These are phyloP conservation scores for Calliopum simillimum DNA, from an alignment of 2,888 invertebrate genomes.

Conservation along the genomic window DNA sequence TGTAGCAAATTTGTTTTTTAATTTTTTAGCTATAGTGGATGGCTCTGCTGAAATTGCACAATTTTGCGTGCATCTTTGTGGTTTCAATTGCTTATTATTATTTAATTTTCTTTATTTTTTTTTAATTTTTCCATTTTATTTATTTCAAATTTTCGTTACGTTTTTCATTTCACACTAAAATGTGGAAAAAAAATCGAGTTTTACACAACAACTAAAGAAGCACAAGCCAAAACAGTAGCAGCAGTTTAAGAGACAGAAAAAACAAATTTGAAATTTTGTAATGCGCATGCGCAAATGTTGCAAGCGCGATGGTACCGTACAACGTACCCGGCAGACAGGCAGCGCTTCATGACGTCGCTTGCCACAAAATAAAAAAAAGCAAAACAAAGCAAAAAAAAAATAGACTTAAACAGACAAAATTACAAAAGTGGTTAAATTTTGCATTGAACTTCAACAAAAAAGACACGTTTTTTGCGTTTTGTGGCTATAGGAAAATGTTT, in stretches of 20 bases:
- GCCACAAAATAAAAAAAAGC: background rate
- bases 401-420: background rate
- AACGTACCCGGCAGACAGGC: background rate
- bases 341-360: slow-evolving; percentile 1
- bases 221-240: no score
- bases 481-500: background rate
- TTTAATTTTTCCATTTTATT: no score
- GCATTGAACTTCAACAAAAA: slow-evolving; percentile 39
- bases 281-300: background rate
- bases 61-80: slow-evolving; percentile 22
- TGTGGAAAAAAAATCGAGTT: background rate
- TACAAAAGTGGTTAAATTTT: slow-evolving; percentile 1
- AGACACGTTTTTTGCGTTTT: slow-evolving; percentile 9
- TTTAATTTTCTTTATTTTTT: background rate
- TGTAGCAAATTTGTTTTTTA: no score
- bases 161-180: background rate
- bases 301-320: background rate
- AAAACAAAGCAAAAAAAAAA: background rate
- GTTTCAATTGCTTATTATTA: background rate
- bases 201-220: no score
- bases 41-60: background rate
- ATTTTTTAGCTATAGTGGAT: no score
- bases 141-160: background rate
- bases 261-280: background rate
- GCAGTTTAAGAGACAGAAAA: background rate